Evolutionary conservation across 2,888 invertebrate species (phyloP).

Genomic region (Aphodius sticticus): DNA sequence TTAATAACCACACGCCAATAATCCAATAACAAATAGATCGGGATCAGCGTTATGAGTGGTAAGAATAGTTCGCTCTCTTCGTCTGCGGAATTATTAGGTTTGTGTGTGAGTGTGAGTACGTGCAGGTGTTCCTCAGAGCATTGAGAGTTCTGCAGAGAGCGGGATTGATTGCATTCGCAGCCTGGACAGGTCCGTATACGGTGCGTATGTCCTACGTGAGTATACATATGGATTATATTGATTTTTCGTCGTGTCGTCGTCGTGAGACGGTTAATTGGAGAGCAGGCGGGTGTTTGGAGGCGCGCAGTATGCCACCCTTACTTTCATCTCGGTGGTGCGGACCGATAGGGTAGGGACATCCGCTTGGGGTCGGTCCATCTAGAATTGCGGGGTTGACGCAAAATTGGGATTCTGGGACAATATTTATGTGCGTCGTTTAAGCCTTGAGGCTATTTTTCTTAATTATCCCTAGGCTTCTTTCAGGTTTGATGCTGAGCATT

Average conservation of each 20-base stretch:
- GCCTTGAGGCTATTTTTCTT: neutral
- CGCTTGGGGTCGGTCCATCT: neutral
- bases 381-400: neutral
- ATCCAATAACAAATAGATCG: slow-evolving; percentile 4
- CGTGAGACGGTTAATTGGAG: neutral
- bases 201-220: neutral
- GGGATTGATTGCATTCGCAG: neutral
- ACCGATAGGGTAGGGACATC: neutral
- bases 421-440: neutral
- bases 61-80: neutral
- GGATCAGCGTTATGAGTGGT: neutral
- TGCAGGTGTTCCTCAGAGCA: neutral
- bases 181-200: neutral
- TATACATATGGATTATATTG: slow-evolving; percentile 4
- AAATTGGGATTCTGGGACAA: neutral
- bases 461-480: neutral
- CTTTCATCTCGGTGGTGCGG: slow-evolving; percentile 4
- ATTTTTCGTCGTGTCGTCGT: neutral
- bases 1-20: neutral
- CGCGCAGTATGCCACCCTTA: neutral
- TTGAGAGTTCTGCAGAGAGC: neutral
- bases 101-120: neutral
- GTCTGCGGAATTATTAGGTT: neutral
- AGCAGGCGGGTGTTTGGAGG: neutral
- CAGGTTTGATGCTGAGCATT: neutral